These are phyloP conservation scores for Aurelia coerulea DNA, from an alignment of 30 jellyfish, hydroid and myxozoan species.

Conservation along the genomic window DNA sequence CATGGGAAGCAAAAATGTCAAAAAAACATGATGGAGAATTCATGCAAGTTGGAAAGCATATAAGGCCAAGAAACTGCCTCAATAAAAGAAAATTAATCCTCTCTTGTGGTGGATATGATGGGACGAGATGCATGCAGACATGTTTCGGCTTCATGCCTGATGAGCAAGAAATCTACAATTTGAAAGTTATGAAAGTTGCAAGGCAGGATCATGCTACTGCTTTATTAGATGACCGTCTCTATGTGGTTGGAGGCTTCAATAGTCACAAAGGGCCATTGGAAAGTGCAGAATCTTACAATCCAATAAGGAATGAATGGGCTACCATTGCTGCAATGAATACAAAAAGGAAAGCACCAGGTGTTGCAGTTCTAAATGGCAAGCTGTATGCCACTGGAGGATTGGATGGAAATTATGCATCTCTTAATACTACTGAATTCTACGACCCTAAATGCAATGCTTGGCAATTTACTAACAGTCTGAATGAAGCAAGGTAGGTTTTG, in stretches of 20 bases:
- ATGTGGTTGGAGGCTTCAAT: conserved; percentile 93
- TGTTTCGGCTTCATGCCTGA: conserved; percentile 70
- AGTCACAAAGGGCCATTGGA: conserved; percentile 89
- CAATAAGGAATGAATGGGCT: conserved; percentile 80
- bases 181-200: conserved; percentile 78
- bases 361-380: conserved; percentile 68
- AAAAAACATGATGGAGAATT: conserved; percentile 7
- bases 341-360: conserved; percentile 87
- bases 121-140: conserved; percentile 78
- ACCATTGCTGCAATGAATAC: conserved; percentile 65
- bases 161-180: conserved; percentile 30
- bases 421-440: conserved; percentile 67
- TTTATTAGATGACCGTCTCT: conserved; percentile 44
- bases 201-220: conserved; percentile 94
- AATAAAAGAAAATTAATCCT: conserved; percentile 68
- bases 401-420: conserved; percentile 82
- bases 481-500: conserved; percentile 69
- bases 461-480: conserved; percentile 53
- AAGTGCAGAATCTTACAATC: conserved; percentile 76
- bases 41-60: conserved; percentile 50
- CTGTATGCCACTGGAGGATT: conserved; percentile 93
- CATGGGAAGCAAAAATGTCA: conserved; percentile 37
- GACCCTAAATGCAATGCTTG: conserved; percentile 60
- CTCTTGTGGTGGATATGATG: conserved; percentile 97
- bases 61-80: conserved; percentile 79